Percentiles rank a stretch among this genome's conserved stretches.
Evolutionary conservation across 2,888 invertebrate genomes (phyloP).

Genomic region (Conus canariensis): DNA sequence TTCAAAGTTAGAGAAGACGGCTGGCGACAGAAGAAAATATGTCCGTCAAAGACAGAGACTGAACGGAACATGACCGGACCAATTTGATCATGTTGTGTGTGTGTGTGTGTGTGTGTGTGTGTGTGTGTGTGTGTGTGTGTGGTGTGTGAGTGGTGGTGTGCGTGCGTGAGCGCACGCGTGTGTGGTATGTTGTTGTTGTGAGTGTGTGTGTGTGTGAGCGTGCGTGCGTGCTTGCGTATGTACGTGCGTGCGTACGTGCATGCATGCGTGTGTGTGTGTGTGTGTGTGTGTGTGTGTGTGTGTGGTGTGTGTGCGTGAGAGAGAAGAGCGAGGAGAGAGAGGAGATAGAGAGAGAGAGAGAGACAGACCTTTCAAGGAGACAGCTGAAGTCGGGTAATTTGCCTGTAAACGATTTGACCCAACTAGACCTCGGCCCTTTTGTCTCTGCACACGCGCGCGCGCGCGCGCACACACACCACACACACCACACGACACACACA

Average conservation of each 20-base stretch:
- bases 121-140: conserved; percentile 1
- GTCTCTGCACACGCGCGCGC: background rate
- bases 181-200: background rate
- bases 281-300: conserved; percentile 10
- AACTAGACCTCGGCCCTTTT: background rate
- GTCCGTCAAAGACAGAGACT: too few species aligned
- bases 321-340: background rate
- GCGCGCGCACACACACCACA: background rate
- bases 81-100: background rate
- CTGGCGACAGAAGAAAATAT: too few species aligned
- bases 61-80: too few species aligned
- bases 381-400: background rate
- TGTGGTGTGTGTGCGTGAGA: background rate
- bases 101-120: background rate
- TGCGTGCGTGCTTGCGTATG: background rate
- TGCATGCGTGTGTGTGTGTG: background rate
- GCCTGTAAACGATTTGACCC: background rate
- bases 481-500: conserved; percentile 8
- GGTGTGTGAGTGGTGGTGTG: too few species aligned
- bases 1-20: too few species aligned
- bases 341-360: background rate
- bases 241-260: background rate
- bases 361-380: background rate
- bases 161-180: too few species aligned
- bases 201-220: background rate